A percentile compares a stretch with the other conserved stretches of the same genome.
Conservation (phyloP, 2,888 invertebrate genomes). For the Drosophila rellima region DNA sequence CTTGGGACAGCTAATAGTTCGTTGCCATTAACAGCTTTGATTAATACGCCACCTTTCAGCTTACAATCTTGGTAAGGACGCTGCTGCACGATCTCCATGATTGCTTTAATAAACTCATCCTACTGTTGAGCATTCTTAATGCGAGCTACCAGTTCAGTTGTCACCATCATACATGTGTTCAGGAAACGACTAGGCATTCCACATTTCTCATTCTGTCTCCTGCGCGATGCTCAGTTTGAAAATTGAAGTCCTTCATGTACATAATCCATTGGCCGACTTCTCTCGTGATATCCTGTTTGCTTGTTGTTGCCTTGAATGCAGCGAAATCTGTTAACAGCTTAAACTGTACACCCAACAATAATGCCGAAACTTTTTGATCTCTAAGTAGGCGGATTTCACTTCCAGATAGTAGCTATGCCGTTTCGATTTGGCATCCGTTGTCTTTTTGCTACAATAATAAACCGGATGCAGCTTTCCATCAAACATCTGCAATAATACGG, state of each 20-base stretch:
- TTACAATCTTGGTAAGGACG: not conserved
- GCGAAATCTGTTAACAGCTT: conserved; percentile 19
- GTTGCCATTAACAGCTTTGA: not conserved
- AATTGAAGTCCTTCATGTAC: conserved; percentile 1
- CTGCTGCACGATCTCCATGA: not conserved
- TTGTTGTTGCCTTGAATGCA: too few relatives aligned
- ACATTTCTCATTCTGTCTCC: conserved; percentile 7
- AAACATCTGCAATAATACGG: conserved; percentile 27
- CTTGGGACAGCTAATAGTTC: not conserved
- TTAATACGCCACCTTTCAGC: not conserved
- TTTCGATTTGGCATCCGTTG: conserved; percentile 10
- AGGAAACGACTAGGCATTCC: conserved; percentile 1
- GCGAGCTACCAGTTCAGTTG: not conserved
- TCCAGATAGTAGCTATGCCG: conserved; percentile 58
- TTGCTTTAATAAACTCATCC: not conserved
- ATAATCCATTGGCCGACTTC: conserved; percentile 7
- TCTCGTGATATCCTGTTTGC: not conserved
- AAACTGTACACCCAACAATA: conserved; percentile 39
- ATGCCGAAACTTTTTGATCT: conserved; percentile 47
- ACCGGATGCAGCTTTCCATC: conserved; percentile 29
- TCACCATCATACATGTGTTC: not conserved
- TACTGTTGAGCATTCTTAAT: not conserved
- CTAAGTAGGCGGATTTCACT: conserved; percentile 55
- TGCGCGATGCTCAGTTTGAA: not conserved
- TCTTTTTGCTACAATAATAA: conserved; percentile 35